Base-by-base conservation (phyloP, 64 coral and sea anemone species). In the Montipora sp. region DNA sequence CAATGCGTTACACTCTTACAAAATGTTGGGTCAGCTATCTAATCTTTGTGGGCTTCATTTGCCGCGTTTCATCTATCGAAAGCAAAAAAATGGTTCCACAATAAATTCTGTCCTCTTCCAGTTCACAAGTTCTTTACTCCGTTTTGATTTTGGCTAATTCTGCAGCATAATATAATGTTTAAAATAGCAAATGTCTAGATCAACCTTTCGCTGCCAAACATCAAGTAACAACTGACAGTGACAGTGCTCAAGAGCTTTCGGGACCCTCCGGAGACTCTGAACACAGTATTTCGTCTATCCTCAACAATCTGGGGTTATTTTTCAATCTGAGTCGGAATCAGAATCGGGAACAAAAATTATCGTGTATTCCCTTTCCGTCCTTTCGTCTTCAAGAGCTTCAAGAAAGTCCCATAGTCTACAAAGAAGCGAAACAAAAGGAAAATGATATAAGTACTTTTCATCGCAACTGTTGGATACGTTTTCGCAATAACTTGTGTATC, bases 361-460 rank as follows among this genome's bases (percentile, higher is more conserved):
- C 4, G 63, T 47, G 18, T 50, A 71, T 72, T 85, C 82, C 13
- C 3, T 59, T 77, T 14, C n/a, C 5, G 55, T 90, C 63, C 88
- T 90, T 79, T 90, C 74, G n/a, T 90, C 77, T 77, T 90, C 88
- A 24, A 63, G 55, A 16, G 43, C 88, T 66, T 90, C 73, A 65
- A 90, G 75, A 63, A 90, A 90, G 63, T 90, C 88, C 88, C 88
- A 90, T 48, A 90, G 49, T 59, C 75, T 90, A 13, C 16, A 5
- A 2, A 75, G 7, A 59, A 47, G 20, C 7, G 55, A 24, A 36
- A 66, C 9, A 5, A 79, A 79, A 63, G 51, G n/a, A 12, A 12
- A 63, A 14, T 14, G 14, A 14, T 55, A 55, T 55, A 0, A 55
- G 10, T 55, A 10, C 51, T 55, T 10, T 10, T 55, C 10, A 55